Evolutionary conservation across 2,797 vertebrate genomes (phyloP).

Genomic region (Pogonophryne albipinna): DNA sequence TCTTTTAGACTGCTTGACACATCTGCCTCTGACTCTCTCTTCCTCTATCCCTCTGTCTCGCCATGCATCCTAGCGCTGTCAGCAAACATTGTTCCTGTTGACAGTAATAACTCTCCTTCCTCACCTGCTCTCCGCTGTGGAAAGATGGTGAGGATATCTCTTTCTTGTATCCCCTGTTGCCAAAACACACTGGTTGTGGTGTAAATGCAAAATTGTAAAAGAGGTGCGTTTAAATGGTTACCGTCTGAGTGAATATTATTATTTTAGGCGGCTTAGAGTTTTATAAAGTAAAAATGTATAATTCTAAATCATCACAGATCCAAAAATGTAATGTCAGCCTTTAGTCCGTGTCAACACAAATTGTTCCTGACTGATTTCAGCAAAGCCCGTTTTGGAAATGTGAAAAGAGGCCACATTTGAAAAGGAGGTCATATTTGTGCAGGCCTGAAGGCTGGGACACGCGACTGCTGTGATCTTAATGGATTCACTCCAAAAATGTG

Average conservation of each 20-base stretch:
- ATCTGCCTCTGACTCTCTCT: background rate
- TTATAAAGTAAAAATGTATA: background rate
- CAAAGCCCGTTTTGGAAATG: slow-evolving; percentile 19
- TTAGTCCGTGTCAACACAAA: background rate
- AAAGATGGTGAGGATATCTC: background rate
- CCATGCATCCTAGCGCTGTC: slow-evolving; percentile 27
- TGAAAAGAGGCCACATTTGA: slow-evolving; percentile 56
- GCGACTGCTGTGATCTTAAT: slow-evolving; percentile 59
- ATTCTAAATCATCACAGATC: background rate
- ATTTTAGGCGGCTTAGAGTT: background rate
- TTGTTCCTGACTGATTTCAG: slow-evolving; percentile 1
- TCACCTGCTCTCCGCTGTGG: background rate
- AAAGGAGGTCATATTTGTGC: slow-evolving; percentile 65
- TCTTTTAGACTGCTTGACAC: slow-evolving; percentile 1
- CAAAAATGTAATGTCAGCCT: background rate
- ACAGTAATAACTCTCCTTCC: slow-evolving; percentile 51
- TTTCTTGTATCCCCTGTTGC: slow-evolving; percentile 10
- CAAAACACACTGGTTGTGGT: slow-evolving; percentile 17
- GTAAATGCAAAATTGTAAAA: background rate
- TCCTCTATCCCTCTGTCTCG: background rate
- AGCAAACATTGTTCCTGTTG: slow-evolving; percentile 43
- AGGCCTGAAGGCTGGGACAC: slow-evolving; percentile 54
- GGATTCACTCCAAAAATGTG: slow-evolving; percentile 55
- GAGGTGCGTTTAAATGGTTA: background rate
- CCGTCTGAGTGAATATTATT: background rate